phyloP scores from a whole-genome alignment of 2,113 vertebrate species.

The Asarcornis scutulata region DNA sequence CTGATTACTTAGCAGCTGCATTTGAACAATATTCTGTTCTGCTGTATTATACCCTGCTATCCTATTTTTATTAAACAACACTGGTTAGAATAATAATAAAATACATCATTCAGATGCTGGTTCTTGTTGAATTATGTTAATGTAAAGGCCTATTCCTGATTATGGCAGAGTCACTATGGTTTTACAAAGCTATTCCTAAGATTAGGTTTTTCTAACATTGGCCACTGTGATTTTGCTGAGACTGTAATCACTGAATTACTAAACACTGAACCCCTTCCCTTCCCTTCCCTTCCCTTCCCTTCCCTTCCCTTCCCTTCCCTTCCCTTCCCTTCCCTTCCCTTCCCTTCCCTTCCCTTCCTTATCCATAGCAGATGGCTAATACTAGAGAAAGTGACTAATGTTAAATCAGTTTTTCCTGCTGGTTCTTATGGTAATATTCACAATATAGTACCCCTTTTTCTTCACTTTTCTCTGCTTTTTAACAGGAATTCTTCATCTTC shows the following conservation, averaged over 20 bases:
- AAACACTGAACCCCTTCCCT: neutral
- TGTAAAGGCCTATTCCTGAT: neutral
- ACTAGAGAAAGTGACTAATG: neutral
- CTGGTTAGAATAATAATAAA: constrained; percentile 18
- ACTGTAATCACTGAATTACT: neutral
- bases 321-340: neutral
- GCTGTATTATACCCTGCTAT: neutral
- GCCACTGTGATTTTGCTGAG: neutral
- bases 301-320: too few relatives aligned
- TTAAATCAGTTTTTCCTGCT: neutral
- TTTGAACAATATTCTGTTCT: constrained; percentile 13
- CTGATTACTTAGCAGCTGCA: constrained; percentile 50
- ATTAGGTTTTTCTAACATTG: neutral
- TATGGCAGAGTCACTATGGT: neutral
- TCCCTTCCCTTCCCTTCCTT: neutral
- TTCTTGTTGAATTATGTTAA: neutral
- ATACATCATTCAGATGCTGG: neutral
- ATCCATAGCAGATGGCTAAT: neutral
- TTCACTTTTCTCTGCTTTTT: constrained; percentile 30
- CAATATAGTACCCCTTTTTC: neutral
- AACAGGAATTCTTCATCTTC: constrained; percentile 65
- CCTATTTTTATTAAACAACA: constrained; percentile 5
- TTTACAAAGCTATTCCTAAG: neutral
- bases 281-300: neutral
- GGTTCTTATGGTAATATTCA: constrained; percentile 44